Percentiles rank a stretch among this genome's conserved stretches.
These are phyloP conservation scores for Trichosurus vulpecula DNA, from an alignment of 2,797 vertebrate species.

Conservation along the genomic window DNA sequence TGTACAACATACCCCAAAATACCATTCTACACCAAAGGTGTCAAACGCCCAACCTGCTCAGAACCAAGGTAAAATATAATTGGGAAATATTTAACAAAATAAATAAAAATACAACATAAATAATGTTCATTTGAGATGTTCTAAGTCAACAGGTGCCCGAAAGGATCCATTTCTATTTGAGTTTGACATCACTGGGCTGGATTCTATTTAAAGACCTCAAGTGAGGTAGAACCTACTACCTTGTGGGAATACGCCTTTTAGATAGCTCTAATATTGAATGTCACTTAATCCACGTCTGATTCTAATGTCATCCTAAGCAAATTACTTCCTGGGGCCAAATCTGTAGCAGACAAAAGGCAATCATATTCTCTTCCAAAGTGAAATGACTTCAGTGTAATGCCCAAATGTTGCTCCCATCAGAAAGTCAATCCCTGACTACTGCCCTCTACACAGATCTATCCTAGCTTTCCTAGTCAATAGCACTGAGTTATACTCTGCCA, in stretches of 20 bases:
- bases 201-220: neutral
- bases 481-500: neutral
- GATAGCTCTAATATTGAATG: neutral
- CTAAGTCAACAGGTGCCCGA: neutral
- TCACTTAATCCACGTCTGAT: neutral
- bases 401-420: neutral
- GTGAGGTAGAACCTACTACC: neutral
- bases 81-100: neutral
- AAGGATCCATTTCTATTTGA: neutral
- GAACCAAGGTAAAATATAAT: neutral
- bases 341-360: neutral
- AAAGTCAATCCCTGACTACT: neutral
- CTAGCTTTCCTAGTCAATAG: neutral
- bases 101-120: neutral
- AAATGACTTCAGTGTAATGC: neutral
- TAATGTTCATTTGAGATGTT: neutral
- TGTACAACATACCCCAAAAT: neutral
- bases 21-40: neutral
- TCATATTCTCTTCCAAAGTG: neutral
- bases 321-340: constrained; percentile 33
- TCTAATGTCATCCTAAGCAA: neutral
- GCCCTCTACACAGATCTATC: neutral
- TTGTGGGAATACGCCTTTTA: neutral
- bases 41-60: neutral
- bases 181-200: neutral